phyloP scores from a whole-genome alignment of 2,888 invertebrate genomes.

The Ditula angustiorana region DNA sequence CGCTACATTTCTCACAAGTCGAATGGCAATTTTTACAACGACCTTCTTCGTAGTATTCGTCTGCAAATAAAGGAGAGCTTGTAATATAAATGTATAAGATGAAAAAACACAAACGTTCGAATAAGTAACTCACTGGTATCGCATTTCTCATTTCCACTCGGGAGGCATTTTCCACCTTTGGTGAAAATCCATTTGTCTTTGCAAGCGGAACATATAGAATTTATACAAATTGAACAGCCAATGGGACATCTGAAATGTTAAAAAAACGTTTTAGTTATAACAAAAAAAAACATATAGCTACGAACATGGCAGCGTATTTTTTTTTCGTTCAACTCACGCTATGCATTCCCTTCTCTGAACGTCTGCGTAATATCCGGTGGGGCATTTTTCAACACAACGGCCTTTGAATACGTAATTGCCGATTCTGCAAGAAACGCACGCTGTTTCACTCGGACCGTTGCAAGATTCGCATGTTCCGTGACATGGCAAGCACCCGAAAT shows the following conservation, averaged over 20 bases:
- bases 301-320: neutral
- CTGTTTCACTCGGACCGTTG: slow-evolving; percentile 90
- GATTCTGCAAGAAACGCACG: slow-evolving; percentile 92
- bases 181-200: slow-evolving; percentile 90
- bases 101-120: slow-evolving; percentile 50
- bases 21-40: slow-evolving; percentile 93
- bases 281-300: neutral
- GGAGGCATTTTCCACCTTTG: slow-evolving; percentile 90
- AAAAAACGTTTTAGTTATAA: slow-evolving; percentile 29
- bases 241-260: slow-evolving; percentile 87
- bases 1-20: slow-evolving; percentile 93
- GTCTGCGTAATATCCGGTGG: slow-evolving; percentile 90
- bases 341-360: slow-evolving; percentile 92
- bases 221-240: slow-evolving; percentile 91
- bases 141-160: slow-evolving; percentile 90
- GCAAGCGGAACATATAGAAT: slow-evolving; percentile 90
- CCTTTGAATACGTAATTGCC: slow-evolving; percentile 90
- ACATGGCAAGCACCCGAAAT: slow-evolving; percentile 92
- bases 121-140: slow-evolving; percentile 87
- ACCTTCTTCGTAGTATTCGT: slow-evolving; percentile 90
- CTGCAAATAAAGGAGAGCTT: slow-evolving; percentile 74
- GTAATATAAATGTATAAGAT: slow-evolving; percentile 42
- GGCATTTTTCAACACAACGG: slow-evolving; percentile 90
- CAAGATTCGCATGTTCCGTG: slow-evolving; percentile 93
- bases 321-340: slow-evolving; percentile 66